A percentile compares a stretch with the other conserved stretches of the same genome.
Conservation (phyloP, 2,113 vertebrate genomes). For the Lepisosteus osseus region DNA sequence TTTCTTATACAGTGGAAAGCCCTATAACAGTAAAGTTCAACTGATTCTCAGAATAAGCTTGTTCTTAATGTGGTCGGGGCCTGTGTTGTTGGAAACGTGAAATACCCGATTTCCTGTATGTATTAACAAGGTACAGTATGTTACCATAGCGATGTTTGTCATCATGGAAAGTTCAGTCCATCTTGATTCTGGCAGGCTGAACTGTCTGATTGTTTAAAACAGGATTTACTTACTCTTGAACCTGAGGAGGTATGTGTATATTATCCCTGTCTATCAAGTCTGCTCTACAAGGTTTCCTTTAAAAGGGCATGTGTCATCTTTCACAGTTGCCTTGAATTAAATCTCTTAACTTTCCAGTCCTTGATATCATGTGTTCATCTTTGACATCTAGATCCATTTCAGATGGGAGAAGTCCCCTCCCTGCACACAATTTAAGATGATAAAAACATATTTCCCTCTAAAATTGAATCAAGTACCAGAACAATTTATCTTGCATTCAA, state of each 20-base stretch:
- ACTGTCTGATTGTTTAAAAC: conserved; percentile 8
- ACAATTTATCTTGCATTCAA: too few species aligned
- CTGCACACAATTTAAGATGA: too few species aligned
- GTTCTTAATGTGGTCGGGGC: neutral
- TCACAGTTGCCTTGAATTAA: neutral
- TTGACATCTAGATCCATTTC: too few species aligned
- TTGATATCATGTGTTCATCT: too few species aligned
- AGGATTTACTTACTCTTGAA: conserved; percentile 9
- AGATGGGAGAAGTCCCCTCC: too few species aligned
- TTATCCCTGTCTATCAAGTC: neutral
- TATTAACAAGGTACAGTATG: neutral
- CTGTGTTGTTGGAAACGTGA: neutral
- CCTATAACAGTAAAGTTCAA: neutral
- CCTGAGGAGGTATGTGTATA: neutral
- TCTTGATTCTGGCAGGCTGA: conserved; percentile 4
- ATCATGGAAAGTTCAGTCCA: neutral
- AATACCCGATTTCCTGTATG: conserved; percentile 3
- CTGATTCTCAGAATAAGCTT: conserved; percentile 2
- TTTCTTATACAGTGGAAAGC: neutral
- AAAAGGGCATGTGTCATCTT: neutral
- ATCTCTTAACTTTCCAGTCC: too few species aligned
- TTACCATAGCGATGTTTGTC: neutral
- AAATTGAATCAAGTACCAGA: too few species aligned
- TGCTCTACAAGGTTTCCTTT: neutral
- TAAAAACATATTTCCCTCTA: too few species aligned